phyloP scores from a whole-genome alignment of 2,113 vertebrate genomes.

The Rhombomys opimus region DNA sequence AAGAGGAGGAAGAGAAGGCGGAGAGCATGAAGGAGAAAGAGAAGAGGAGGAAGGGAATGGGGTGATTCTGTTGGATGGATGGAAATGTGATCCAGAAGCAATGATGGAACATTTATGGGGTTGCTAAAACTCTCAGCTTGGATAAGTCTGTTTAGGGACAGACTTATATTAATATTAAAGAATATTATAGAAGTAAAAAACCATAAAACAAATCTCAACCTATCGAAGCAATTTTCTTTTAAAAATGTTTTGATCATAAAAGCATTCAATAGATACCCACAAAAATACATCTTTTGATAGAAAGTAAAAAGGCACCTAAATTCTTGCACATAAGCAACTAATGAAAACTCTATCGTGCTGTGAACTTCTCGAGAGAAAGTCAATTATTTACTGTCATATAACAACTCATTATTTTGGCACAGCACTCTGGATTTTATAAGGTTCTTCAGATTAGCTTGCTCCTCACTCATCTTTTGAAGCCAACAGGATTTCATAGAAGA shows the following conservation, averaged over 20 bases:
- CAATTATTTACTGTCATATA: not conserved
- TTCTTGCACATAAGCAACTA: not conserved
- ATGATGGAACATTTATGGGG: slow-evolving; percentile 3
- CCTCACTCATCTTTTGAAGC: not conserved
- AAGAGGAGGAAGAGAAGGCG: too few relatives aligned
- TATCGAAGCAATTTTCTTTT: slow-evolving; percentile 34
- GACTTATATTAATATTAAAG: too few relatives aligned
- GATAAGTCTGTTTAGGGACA: not conserved
- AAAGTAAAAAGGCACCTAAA: slow-evolving; percentile 51
- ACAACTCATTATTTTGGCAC: not conserved
- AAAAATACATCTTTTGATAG: slow-evolving; percentile 44
- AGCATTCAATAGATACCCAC: slow-evolving; percentile 10
- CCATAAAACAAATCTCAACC: slow-evolving; percentile 24
- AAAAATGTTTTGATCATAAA: slow-evolving; percentile 32
- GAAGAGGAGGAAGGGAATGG: not conserved
- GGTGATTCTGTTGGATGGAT: not conserved
- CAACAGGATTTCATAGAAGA: not conserved
- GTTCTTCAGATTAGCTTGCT: not conserved
- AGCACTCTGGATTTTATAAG: not conserved
- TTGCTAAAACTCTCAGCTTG: slow-evolving; percentile 7
- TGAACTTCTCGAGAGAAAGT: not conserved
- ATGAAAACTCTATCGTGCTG: not conserved
- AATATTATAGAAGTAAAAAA: slow-evolving; percentile 17
- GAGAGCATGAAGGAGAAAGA: rapidly evolving
- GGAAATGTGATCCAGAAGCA: not conserved